Base-by-base conservation (phyloP, 2,888 invertebrate species). In the Eupithecia centaureata region DNA sequence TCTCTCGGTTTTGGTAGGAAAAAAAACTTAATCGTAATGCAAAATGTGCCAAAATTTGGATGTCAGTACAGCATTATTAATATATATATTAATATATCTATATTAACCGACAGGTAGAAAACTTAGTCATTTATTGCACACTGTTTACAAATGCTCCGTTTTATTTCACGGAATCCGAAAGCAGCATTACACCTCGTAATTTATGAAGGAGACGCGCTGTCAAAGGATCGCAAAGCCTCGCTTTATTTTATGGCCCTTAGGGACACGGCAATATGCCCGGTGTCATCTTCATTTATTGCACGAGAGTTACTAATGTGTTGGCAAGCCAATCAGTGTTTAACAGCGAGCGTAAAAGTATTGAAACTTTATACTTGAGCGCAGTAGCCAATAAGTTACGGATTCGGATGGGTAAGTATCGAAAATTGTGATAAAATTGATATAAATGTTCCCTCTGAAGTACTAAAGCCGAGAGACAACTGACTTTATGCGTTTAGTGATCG, bases 371-470 rank as follows among this genome's bases (percentile, higher is more conserved):
- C 63, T 74, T 57, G 12, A 47, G 65, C 65, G 73, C 67, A 72
- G 77, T 77, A 79, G 79, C 75, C 63, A 52, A 76, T 78, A 74
- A 80, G 76, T 80, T 78, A 79, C 70, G 59, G 35, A 42, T 28
- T 59, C 66, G 33, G 61, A 35, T 25, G 56, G 61, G 25, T 64
- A 47, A 32, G 27, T 38, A 56, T 56, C 56, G 67, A 70, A 73
- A 75, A 59, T 61, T 35, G 32, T 63, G 63, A 72, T 77, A 71
- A 75, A 77, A 58, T 68, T 52, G 62, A 64, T 63, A 73, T 70
- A 70, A 75, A 75, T 75, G 66, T 72, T 62, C 66, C 71, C 74
- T 52, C 30, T 61, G 60, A 54, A 60, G 75, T 70, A 59, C 62
- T 74, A 70, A 73, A 76, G 59, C 60, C 27, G 38, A 63, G 61